Conservation (phyloP, 2,113 vertebrate genomes). For the Pelecanoides urinatrix region DNA sequence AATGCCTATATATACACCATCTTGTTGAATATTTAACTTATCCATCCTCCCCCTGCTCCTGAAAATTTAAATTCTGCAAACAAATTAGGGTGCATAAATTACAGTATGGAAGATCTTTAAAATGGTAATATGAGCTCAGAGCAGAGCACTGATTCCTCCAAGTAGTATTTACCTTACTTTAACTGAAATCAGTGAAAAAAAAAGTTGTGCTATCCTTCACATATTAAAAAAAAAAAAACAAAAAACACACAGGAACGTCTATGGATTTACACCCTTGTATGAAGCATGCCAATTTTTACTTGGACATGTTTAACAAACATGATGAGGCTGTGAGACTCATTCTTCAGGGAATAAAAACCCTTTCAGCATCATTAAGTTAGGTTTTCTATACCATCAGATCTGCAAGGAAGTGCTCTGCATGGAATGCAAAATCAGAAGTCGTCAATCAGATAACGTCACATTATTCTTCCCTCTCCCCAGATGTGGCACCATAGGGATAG, state of each 20-base stretch:
- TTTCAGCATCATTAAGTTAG: background rate
- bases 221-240: background rate
- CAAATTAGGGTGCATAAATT: background rate
- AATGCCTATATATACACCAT: background rate
- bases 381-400: background rate
- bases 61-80: background rate
- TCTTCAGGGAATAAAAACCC: background rate
- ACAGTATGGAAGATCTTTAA: background rate
- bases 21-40: background rate
- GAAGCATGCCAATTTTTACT: background rate
- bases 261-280: background rate
- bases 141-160: background rate
- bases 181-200: background rate
- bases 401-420: background rate
- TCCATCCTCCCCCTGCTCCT: background rate
- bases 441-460: background rate
- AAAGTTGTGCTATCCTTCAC: background rate
- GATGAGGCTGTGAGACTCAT: background rate
- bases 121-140: background rate
- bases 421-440: background rate
- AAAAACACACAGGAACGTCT: background rate
- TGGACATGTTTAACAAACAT: background rate
- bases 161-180: background rate
- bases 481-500: rapidly evolving
- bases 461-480: background rate